A percentile compares a stretch with the other conserved stretches of the same genome.
Evolutionary conservation across 2,113 vertebrate species (phyloP).

Genomic region (Eptesicus fuscus): DNA sequence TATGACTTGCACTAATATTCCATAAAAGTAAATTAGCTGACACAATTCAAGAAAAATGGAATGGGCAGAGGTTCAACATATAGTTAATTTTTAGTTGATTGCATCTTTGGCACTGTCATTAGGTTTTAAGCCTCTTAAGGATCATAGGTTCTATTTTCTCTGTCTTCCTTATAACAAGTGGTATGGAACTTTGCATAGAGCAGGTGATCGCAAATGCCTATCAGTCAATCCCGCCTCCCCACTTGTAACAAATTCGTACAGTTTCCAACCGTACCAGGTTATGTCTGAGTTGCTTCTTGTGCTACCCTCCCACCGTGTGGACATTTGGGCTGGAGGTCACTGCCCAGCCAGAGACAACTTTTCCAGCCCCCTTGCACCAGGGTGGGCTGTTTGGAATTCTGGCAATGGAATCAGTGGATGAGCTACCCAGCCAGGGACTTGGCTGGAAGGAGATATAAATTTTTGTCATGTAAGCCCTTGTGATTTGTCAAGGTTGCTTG

Average conservation of each 20-base stretch:
- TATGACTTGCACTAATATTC: neutral
- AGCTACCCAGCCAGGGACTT: neutral
- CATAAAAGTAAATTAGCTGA: neutral
- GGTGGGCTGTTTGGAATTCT: neutral
- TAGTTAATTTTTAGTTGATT: neutral
- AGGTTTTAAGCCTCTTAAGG: neutral
- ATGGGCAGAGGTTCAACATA: neutral
- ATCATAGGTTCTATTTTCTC: neutral
- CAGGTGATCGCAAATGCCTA: neutral
- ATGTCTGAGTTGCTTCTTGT: neutral
- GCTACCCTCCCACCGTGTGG: rapidly evolving
- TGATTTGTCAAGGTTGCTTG: neutral
- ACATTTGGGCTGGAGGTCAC: neutral
- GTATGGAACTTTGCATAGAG: neutral
- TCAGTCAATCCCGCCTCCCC: neutral
- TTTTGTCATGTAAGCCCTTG: neutral
- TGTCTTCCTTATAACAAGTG: neutral
- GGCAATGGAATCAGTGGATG: neutral
- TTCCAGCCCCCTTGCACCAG: neutral
- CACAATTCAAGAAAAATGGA: neutral
- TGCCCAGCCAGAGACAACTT: neutral
- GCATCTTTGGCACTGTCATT: neutral
- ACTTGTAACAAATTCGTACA: neutral
- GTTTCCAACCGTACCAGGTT: neutral
- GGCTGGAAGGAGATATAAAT: neutral